Conservation (phyloP, 2,888 invertebrate species). For the Caenorhabditis becei region DNA sequence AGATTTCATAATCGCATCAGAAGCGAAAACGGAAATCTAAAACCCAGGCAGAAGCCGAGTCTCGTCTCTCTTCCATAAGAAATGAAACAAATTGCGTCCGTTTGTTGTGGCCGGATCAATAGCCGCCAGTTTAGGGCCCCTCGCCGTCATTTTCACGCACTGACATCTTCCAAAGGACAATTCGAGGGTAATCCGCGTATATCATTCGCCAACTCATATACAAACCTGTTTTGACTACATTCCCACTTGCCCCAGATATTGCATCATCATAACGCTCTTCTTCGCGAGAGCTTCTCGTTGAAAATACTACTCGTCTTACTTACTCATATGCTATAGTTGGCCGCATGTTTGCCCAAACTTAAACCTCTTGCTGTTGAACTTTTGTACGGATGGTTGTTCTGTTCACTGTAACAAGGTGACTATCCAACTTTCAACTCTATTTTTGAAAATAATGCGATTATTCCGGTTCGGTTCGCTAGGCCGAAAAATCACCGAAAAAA, state of each 20-base stretch:
- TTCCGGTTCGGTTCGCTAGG: slow-evolving; percentile 50
- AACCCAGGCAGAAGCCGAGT: not conserved
- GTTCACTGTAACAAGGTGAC: not conserved
- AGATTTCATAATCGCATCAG: slow-evolving; percentile 37
- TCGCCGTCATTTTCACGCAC: slow-evolving; percentile 13
- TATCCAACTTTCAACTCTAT: slow-evolving; percentile 18
- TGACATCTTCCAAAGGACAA: slow-evolving; percentile 18
- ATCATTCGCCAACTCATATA: slow-evolving; percentile 3
- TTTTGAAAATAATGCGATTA: slow-evolving; percentile 50
- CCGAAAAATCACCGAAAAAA: slow-evolving; percentile 27
- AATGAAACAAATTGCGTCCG: slow-evolving; percentile 35
- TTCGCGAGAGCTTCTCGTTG: not conserved
- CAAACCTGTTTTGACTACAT: slow-evolving; percentile 16
- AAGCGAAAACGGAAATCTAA: slow-evolving; percentile 2
- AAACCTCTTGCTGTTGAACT: too few species aligned
- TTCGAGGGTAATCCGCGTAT: slow-evolving; percentile 1
- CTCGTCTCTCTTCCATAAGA: slow-evolving; percentile 19
- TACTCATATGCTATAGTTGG: not conserved
- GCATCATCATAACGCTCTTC: slow-evolving; percentile 5
- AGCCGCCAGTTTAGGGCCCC: slow-evolving; percentile 19
- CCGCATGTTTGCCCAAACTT: not conserved
- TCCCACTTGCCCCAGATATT: not conserved
- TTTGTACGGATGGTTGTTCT: not conserved
- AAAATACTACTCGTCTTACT: not conserved
- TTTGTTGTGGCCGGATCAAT: slow-evolving; percentile 28